Base-by-base conservation (phyloP, 2,888 invertebrate species). In the Acleris emargana region DNA sequence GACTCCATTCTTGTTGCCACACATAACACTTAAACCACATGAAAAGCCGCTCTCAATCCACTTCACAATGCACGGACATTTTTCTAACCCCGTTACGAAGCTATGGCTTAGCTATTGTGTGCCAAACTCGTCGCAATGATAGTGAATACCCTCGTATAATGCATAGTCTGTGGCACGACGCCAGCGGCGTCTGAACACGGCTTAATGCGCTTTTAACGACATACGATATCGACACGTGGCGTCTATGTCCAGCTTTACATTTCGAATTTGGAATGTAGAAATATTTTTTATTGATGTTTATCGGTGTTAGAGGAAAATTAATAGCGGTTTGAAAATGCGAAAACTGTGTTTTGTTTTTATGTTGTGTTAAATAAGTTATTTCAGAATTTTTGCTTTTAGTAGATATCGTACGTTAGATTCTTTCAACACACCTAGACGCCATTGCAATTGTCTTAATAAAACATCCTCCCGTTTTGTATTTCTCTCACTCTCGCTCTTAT, bases 141-240 rank as follows among this genome's bases (percentile, higher is more conserved):
- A 66, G 66, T 66, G 61, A 66, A 57, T 38, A 66, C 52, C 55
- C 61, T 49, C 50, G 38, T 53, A 18, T 57, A 59, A 67, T 47
- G 22, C 45, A 42, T 64, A 67, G 50, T 55, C 67, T 64, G 60
- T 67, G 67, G 63, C 63, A 62, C 55, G 66, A 49, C 49, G 55
- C 55, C 60, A 59, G 67, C 69, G 68, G 61, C 69, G 73, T 73
- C 74, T 74, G 74, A 77, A 74, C 77, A 75, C 69, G 70, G 74
- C 79, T 79, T 88, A 86, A 87, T 86, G 87, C 73, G 84, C 83
- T 72, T 72, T 74, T 73, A 74, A 74, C 73, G 74, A 75, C 73
- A 69, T 69, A 59, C 67, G 68, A 67, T 68, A 70, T 71, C 74
- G 71, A 71, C 73, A 73, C 72, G 69, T 69, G 72, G 67, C 70